Evolutionary conservation across 1,140 invertebrate species (phyloP).

Genomic region (Caerostris extrusa): DNA sequence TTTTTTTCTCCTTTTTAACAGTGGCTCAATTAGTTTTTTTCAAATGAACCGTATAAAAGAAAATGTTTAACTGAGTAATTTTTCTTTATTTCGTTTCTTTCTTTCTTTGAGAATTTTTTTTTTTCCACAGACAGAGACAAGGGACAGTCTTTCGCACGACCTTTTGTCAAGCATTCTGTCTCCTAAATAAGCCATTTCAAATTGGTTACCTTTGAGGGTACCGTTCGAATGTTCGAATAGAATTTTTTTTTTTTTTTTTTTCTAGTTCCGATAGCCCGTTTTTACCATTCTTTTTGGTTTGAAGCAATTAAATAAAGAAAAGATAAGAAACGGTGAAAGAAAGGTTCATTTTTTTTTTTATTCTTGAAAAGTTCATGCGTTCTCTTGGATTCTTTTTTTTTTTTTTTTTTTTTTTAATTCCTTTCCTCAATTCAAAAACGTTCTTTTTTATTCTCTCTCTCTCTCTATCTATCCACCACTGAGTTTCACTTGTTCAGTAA

Average conservation of each 20-base stretch:
- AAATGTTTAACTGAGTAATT: constrained; percentile 77
- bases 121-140: constrained; percentile 31
- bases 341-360: constrained; percentile 44
- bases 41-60: constrained; percentile 77
- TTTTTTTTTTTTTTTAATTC: constrained; percentile 30
- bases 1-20: constrained; percentile 56
- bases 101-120: constrained; percentile 29
- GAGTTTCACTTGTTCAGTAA: constrained; percentile 75
- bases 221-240: neutral
- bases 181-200: constrained; percentile 77
- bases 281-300: constrained; percentile 69
- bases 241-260: constrained; percentile 38
- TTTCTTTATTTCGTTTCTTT: constrained; percentile 56
- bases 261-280: neutral
- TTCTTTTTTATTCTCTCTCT: neutral
- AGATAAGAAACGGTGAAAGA: constrained; percentile 59
- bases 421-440: constrained; percentile 64
- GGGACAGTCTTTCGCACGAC: constrained; percentile 33
- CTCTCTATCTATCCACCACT: neutral
- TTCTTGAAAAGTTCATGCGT: constrained; percentile 71
- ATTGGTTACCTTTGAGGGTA: constrained; percentile 74
- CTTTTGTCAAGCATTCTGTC: constrained; percentile 76
- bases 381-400: constrained; percentile 6
- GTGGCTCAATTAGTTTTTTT: constrained; percentile 77
- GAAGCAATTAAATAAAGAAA: constrained; percentile 77